phyloP scores from a whole-genome alignment of 2,113 vertebrate genomes.

The Mesoclemmys tuberculata region DNA sequence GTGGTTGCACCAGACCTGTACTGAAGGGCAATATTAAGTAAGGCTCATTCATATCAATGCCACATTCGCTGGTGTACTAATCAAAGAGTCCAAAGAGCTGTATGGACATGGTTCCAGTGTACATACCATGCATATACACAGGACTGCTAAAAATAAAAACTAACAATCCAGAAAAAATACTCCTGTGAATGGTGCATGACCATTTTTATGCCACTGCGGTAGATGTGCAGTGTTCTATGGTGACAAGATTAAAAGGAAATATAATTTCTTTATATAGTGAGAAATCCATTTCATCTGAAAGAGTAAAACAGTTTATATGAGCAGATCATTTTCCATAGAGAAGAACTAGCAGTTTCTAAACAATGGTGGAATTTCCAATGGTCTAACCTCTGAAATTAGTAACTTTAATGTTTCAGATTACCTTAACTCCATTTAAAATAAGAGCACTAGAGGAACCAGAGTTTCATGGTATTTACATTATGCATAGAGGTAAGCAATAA shows the following conservation, averaged over 20 bases:
- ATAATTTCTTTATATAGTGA: neutral
- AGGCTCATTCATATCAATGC: neutral
- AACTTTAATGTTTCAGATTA: slow-evolving; percentile 51
- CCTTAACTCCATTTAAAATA: slow-evolving; percentile 62
- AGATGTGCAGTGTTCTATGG: neutral
- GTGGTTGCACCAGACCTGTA: slow-evolving; percentile 5
- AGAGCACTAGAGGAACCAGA: slow-evolving; percentile 24
- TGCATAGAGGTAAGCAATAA: slow-evolving; percentile 55
- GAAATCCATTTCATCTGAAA: neutral
- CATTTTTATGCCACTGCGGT: neutral
- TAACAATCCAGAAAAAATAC: neutral
- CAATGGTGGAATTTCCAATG: slow-evolving; percentile 12
- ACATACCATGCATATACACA: neutral
- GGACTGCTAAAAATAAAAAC: neutral
- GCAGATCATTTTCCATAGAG: neutral
- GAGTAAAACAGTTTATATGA: neutral
- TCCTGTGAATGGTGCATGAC: slow-evolving; percentile 5
- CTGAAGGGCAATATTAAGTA: neutral
- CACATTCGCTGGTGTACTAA: neutral
- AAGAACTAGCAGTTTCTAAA: neutral
- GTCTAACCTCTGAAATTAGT: slow-evolving; percentile 48
- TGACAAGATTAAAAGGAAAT: neutral
- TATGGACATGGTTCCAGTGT: neutral
- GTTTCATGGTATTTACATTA: slow-evolving; percentile 38
- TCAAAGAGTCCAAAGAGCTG: neutral